Base-by-base conservation (phyloP, 2,113 vertebrate genomes). In the Burhinus oedicnemus region DNA sequence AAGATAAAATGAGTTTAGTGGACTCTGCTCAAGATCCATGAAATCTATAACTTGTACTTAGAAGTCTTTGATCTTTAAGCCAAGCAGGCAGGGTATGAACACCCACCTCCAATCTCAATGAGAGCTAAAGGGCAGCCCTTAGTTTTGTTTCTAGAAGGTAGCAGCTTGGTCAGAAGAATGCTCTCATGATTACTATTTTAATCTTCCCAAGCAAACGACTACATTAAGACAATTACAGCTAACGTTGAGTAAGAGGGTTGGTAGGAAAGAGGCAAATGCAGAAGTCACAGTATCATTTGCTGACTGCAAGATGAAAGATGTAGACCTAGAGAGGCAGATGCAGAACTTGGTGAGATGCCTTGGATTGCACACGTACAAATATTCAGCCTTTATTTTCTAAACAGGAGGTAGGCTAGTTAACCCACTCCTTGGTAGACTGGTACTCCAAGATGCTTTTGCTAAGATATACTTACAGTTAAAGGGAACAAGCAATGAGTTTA, bases 21-120 rank as follows among this genome's bases (percentile, higher is more conserved):
- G 87, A 89, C 49, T 85, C 93, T 64, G 47, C 36, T 97, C n/a
- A 78, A 92, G 47, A 65, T 7, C 40, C 17, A 20, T 57, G 57
- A 79, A 89, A 72, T 81, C 69, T 62, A 2, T 79, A 97, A 79
- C 55, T 97, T 91, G 25, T 83, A 97, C 61, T 96, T 95, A 82
- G 86, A 74, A 47, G 64, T 34, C 88, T 96, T 96, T 97, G 84
- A 93, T 94, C 47, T 87, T 27, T 40, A 74, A 94, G 86, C 84
- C 77, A 96, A 88, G 51, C 25, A 76, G 86, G 51, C 68, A 27
- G 44, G 47, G 23, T 44, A 83, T 68, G 45, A 85, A 85, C 58
- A n/a, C 5, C 62, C 66, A 93, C 42, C 44, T 65, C 62, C 58
- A 85, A 58, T 38, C 22, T 87, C 83, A 62, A 4, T 61, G 60